Evolutionary conservation across 1,140 invertebrate genomes (phyloP), one percentile per base, ranked within the genome.

Genomic region (Panagrolaimus sp.): DNA sequence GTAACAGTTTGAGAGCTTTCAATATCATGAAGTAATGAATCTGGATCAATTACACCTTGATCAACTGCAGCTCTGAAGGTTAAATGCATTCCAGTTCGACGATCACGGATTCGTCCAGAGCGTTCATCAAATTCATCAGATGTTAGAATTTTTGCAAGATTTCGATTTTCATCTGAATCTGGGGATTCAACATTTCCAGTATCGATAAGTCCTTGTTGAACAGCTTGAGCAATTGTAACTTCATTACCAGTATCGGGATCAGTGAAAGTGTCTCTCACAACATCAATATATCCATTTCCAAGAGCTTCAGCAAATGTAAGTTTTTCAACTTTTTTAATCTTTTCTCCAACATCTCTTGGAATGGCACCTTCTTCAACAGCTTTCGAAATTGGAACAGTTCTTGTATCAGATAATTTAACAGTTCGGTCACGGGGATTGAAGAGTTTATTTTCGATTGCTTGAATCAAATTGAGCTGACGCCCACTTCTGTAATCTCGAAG

Each of bases 331-430:
- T 67, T 79, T 89, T 75, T 87, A 86, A 64, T 90, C 88, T 85
- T 91, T 89, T 87, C 91, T 91, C 88, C 71, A 91, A 90, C 63
- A 88, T 91, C 73, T 88, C 90, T 32, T 88, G 90, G 78, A 24
- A 82, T 75, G 43, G 69, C 74, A 32, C 84, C 84, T 71, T 83
- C 81, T 47, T 80, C 73, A 65, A 83, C 70, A 14, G 81, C 82
- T 46, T 72, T 75, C 43, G 71, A 28, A 44, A 83, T 76, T 9
- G 82, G 75, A 10, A 81, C 65, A 43, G 82, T 72, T 47, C 67
- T 71, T 26, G 79, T 74, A 24, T 81, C 74, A 12, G 69, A 64
- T 14, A 83, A 15, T 58, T 82, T 76, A 21, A 83, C 72, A 4
- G 79, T 82, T 45, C 75, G 64, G 68, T 78, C 75, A 32, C 76